phyloP scores from a whole-genome alignment of 2,888 invertebrate species.

The Apodemia hepburni region DNA sequence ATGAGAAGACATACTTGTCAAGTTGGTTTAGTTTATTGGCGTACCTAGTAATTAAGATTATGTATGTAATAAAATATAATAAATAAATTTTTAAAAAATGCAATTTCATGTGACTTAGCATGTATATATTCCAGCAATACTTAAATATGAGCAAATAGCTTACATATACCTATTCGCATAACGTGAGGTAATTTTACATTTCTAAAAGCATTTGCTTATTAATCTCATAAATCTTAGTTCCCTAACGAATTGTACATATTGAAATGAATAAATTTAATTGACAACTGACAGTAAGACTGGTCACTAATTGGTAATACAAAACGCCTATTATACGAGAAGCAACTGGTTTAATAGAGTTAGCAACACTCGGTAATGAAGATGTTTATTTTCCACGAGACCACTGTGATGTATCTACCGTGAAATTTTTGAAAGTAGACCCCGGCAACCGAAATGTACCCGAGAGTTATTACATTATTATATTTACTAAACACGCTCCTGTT shows the following conservation, averaged over 20 bases:
- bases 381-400: slow-evolving; percentile 62
- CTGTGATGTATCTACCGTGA: slow-evolving; percentile 73
- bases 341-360: slow-evolving; percentile 31
- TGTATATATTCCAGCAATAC: too few species aligned
- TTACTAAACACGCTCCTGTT: slow-evolving; percentile 77
- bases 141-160: too few species aligned
- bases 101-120: too few species aligned
- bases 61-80: too few species aligned
- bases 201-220: not conserved
- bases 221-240: not conserved
- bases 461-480: slow-evolving; percentile 77
- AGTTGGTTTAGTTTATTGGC: too few species aligned
- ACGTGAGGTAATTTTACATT: not conserved
- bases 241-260: not conserved
- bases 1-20: too few species aligned
- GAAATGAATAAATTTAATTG: not conserved
- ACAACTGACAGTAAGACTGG: slow-evolving; percentile 18
- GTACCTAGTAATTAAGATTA: too few species aligned
- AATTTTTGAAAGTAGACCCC: slow-evolving; percentile 70
- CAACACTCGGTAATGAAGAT: slow-evolving; percentile 61
- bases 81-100: too few species aligned
- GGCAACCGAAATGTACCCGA: slow-evolving; percentile 58
- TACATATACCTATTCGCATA: too few species aligned
- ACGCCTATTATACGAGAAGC: slow-evolving; percentile 18
- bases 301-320: slow-evolving; percentile 38